Percentiles rank a stretch among this genome's conserved stretches.
These are phyloP conservation scores for Calameuta idolon DNA, from an alignment of 2,888 invertebrate species.

Conservation along the genomic window DNA sequence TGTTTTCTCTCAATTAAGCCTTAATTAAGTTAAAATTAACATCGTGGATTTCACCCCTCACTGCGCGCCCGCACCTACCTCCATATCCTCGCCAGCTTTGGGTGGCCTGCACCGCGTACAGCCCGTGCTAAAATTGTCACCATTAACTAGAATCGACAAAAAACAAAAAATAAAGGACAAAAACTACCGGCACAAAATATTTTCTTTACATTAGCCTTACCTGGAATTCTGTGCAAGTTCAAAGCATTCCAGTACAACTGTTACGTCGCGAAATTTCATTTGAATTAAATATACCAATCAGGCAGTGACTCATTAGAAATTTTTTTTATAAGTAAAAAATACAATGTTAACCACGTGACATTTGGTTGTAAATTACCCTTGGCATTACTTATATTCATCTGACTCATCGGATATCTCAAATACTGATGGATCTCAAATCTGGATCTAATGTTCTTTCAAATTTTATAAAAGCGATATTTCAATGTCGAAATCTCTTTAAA, in stretches of 20 bases:
- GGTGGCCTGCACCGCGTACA: constrained; percentile 63
- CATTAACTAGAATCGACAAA: constrained; percentile 10
- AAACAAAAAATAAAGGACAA: background rate
- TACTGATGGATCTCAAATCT: background rate
- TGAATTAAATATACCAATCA: background rate
- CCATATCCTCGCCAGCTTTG: constrained; percentile 52
- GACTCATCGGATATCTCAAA: background rate
- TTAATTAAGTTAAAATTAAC: constrained; percentile 68
- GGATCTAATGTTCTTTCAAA: background rate
- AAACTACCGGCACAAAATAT: background rate
- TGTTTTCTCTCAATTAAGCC: constrained; percentile 68
- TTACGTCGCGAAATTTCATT: background rate
- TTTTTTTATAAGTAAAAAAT: background rate
- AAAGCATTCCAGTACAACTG: background rate
- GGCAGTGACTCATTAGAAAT: background rate
- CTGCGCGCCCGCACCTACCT: constrained; percentile 43
- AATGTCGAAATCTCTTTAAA: background rate
- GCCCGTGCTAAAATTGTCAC: constrained; percentile 37
- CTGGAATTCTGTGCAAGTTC: background rate
- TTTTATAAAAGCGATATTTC: background rate
- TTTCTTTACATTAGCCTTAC: background rate
- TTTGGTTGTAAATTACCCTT: background rate
- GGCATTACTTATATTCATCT: background rate
- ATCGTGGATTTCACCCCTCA: constrained; percentile 62
- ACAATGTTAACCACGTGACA: background rate